Percentiles rank a stretch among this genome's conserved stretches.
phyloP scores from a whole-genome alignment of 2,888 invertebrate genomes.

The Aleiodes alternator region DNA sequence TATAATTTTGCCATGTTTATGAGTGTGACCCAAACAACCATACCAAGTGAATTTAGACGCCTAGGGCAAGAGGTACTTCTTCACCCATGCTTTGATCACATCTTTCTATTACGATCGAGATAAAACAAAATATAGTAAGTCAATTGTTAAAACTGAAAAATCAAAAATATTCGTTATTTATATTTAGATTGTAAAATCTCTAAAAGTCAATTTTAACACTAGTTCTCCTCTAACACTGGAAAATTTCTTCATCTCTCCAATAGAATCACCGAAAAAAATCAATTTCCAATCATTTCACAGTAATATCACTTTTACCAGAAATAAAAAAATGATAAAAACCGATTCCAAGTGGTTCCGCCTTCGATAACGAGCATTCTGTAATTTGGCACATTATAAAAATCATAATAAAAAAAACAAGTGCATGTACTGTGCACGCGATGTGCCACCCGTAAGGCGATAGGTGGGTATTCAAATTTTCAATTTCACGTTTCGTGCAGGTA shows the following conservation, averaged over 20 bases:
- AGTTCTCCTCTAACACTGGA: no score
- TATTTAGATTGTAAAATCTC: no score
- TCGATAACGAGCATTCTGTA: slow-evolving; percentile 39
- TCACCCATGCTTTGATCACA: slow-evolving; percentile 5
- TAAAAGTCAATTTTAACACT: no score
- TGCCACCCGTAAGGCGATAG: slow-evolving; percentile 46
- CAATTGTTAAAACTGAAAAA: slow-evolving; percentile 31
- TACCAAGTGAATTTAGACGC: slow-evolving; percentile 38
- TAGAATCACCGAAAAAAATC: no score
- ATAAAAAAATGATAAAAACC: slow-evolving; percentile 16
- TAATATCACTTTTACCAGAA: neutral
- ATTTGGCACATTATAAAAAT: slow-evolving; percentile 24
- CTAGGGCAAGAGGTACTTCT: neutral
- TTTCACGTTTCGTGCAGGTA: slow-evolving; percentile 57
- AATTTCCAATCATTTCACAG: no score
- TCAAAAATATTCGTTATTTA: neutral
- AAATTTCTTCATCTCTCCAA: no score
- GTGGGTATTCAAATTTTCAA: slow-evolving; percentile 57
- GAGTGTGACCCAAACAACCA: slow-evolving; percentile 47
- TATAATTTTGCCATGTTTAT: slow-evolving; percentile 60
- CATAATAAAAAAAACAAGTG: slow-evolving; percentile 11
- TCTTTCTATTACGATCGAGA: slow-evolving; percentile 40
- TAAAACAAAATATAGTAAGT: slow-evolving; percentile 31
- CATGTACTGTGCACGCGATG: slow-evolving; percentile 44
- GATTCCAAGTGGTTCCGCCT: slow-evolving; percentile 38